Evolutionary conservation across 2,888 invertebrate species (phyloP).

Genomic region (Sinohyriopsis cumingii): DNA sequence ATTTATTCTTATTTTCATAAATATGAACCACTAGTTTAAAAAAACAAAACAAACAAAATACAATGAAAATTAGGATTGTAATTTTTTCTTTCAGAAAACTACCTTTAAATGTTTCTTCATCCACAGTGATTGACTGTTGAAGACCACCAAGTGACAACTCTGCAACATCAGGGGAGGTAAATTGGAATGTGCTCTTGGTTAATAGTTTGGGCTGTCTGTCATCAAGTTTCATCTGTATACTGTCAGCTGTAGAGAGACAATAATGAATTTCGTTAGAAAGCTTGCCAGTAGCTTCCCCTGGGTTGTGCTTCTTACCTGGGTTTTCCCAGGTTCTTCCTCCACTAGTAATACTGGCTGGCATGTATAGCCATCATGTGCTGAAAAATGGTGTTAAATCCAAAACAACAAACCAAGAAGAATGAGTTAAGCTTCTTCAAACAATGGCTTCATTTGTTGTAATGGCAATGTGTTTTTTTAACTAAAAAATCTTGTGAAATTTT

Average conservation of each 20-base stretch:
- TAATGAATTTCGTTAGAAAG: not conserved
- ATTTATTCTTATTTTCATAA: too few species aligned
- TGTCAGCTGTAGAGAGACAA: conserved; percentile 24
- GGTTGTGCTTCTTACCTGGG: not conserved
- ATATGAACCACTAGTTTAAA: too few species aligned
- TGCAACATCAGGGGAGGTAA: conserved; percentile 91
- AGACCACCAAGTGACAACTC: conserved; percentile 82
- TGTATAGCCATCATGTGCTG: too few species aligned
- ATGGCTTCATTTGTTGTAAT: too few species aligned
- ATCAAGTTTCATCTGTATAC: conserved; percentile 77
- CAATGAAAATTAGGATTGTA: too few species aligned
- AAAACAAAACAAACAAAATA: too few species aligned
- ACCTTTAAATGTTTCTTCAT: conserved; percentile 38
- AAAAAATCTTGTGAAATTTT: too few species aligned
- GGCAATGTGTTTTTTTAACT: too few species aligned
- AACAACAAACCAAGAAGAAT: not conserved
- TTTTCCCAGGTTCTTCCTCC: too few species aligned
- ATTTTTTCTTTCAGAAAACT: not conserved
- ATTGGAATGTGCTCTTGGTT: conserved; percentile 82
- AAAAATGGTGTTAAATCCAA: too few species aligned
- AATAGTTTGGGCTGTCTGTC: conserved; percentile 72
- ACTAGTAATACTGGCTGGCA: too few species aligned
- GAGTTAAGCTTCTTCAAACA: not conserved
- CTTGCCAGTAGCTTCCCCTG: not conserved
- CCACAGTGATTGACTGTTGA: conserved; percentile 26